Evolutionary conservation across 2,797 vertebrate species (phyloP), one percentile per base, ranked within the genome.

Genomic region (Acanthornis magna): DNA sequence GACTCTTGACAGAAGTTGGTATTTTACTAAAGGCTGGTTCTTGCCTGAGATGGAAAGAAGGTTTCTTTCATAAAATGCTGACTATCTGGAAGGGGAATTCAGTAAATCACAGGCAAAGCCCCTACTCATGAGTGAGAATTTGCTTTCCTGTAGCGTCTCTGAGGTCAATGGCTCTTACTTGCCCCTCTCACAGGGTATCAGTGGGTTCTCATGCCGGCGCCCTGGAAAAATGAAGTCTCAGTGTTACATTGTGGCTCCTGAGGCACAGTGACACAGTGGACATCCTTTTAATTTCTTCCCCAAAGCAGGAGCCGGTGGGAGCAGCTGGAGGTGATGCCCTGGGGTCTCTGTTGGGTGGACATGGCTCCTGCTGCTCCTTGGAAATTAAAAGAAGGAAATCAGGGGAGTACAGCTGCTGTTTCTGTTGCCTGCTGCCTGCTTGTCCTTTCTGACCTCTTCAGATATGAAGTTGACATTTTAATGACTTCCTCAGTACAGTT

Each of bases 391-490:
- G 40, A 8, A 66, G 34, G 48, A 85, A 65, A 61, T 21, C 7
- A 8, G 61, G 61, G 45, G 77, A 66, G 42, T 50, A 47, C 58
- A 72, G 71, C 21, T 81, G 77, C 84, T 54, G 11, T 53, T 89
- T 58, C 80, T 88, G 76, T 50, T 80, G 40, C 76, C 65, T 13
- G 8, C 73, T 90, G 86, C 58, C 58, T 58, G 43, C n/a, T 84
- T 85, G 86, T 92, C 91, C 80, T 66, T 86, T 90, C 77, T 90
- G 58, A 88, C 60, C 62, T 75, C 74, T 78, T 61, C 73, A 77
- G 57, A 74, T 77, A 77, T 0, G 1, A 82, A 72, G 62, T 3
- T 2, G 2, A 78, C 80, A 81, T 65, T 84, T 50, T 43, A 85
- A 60, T 73, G 27, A 79, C 45, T 88, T 81, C 47, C 43, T 55